A percentile compares a stretch with the other conserved stretches of the same genome.
Conservation (phyloP, 2,888 invertebrate species). For the Volucella inanis region DNA sequence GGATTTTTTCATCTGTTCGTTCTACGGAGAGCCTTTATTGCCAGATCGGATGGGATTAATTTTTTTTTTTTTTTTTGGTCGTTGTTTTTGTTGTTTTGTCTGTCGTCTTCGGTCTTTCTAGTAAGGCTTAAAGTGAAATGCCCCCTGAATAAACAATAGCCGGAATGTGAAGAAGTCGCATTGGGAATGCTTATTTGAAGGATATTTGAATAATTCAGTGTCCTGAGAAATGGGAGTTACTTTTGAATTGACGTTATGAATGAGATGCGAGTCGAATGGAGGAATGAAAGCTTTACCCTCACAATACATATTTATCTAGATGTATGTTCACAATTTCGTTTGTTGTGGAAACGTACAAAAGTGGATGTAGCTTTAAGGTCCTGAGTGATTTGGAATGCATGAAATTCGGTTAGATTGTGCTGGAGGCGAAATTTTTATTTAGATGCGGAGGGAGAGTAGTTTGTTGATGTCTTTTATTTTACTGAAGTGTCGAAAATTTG, state of each 20-base stretch:
- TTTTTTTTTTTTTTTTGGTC: neutral
- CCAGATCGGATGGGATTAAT: slow-evolving; percentile 6
- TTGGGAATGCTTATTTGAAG: slow-evolving; percentile 52
- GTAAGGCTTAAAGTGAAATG: slow-evolving; percentile 46
- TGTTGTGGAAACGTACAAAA: neutral
- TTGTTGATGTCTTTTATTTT: neutral
- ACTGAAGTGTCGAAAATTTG: too few relatives aligned
- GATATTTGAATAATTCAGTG: slow-evolving; percentile 70
- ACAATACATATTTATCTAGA: slow-evolving; percentile 17
- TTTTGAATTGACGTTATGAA: slow-evolving; percentile 55
- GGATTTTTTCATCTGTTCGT: slow-evolving; percentile 9
- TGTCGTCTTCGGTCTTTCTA: neutral
- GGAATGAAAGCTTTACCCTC: neutral
- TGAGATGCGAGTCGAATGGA: slow-evolving; percentile 20
- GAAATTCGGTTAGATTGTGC: slow-evolving; percentile 16
- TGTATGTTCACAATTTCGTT: slow-evolving; percentile 42
- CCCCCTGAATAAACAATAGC: slow-evolving; percentile 68
- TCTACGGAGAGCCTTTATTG: neutral
- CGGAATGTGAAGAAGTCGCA: slow-evolving; percentile 51
- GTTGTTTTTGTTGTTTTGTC: slow-evolving; percentile 17
- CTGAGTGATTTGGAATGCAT: slow-evolving; percentile 29
- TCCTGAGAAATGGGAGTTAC: slow-evolving; percentile 39
- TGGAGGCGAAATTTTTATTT: slow-evolving; percentile 30
- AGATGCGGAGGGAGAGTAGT: neutral
- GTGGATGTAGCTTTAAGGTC: slow-evolving; percentile 1